Evolutionary conservation across 2,888 invertebrate genomes (phyloP), one percentile per base, ranked within the genome.

Genomic region (Micoletzkya japonica): DNA sequence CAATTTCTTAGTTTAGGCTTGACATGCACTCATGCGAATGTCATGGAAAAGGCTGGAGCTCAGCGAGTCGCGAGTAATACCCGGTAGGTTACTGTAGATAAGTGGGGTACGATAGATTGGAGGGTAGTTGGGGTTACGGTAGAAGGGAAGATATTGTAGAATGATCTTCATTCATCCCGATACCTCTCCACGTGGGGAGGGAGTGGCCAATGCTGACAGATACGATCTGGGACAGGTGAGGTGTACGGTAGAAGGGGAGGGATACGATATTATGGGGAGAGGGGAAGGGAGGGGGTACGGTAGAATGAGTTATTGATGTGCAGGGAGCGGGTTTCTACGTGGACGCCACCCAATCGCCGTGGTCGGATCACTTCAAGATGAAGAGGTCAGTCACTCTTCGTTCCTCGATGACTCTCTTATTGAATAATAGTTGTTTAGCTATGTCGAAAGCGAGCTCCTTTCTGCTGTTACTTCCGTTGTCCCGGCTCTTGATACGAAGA

Each of bases 281-380:
- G 7, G 54, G 26, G 7, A 54, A 54, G 26, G 17, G 26, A 54
- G 24, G 26, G 17, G 17, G 24, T 17, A 54, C 7, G n/a, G 26
- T 17, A n/a, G n/a, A 24, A 54, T 28, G 17, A 30, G 34, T 57
- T 3, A 14, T 17, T 36, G 17, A 2, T 49, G n/a, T 54, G 26
- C 26, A 66, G 68, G 75, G 80, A 6, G 97, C 97, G 74, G 94
- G 96, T 0, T 96, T 95, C 87, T 98, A 98, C 87, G 88, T 98
- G 1, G 92, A 98, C 88, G 95, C 97, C 4, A 91, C 91, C 0
- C 89, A 91, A 80, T 91, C 91, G n/a, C 94, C 94, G 26, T 98
- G 96, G 96, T 90, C 91, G 44, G 90, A 90, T 37, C 90, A 97
- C 88, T 98, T 96, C 86, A 90, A 91, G 81, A 99, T 99, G 98